A percentile compares a stretch with the other conserved stretches of the same genome.
phyloP scores from a whole-genome alignment of 1,140 invertebrate genomes.

The Pantala flavescens region DNA sequence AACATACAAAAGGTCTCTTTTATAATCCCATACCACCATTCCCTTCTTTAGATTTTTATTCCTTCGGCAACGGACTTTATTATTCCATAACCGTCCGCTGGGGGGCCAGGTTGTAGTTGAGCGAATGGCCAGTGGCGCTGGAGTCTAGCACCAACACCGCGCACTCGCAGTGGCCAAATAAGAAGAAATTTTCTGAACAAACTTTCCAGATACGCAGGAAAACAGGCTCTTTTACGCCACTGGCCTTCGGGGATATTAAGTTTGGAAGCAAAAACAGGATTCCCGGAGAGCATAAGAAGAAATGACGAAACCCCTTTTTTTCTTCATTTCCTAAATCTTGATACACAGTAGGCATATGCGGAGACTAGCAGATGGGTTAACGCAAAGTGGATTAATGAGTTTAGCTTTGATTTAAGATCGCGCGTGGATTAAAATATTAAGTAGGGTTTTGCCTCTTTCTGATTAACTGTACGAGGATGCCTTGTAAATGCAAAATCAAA shows the following conservation, averaged over 20 bases:
- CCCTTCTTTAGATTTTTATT: too few species aligned
- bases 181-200: constrained; percentile 4
- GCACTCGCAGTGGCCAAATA: background rate
- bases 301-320: background rate
- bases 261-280: background rate
- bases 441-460: too few species aligned
- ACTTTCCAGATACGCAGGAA: background rate
- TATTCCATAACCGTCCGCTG: background rate
- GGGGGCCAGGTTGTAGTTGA: background rate
- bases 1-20: too few species aligned
- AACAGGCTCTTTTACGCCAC: constrained; percentile 4
- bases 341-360: too few species aligned
- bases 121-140: background rate
- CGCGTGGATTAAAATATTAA: too few species aligned
- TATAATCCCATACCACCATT: too few species aligned
- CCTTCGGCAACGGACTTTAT: background rate
- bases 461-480: too few species aligned
- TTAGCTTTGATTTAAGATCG: too few species aligned
- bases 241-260: background rate
- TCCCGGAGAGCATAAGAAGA: background rate
- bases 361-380: too few species aligned
- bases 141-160: background rate
- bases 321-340: too few species aligned
- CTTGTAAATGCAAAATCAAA: too few species aligned
- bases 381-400: too few species aligned